phyloP scores from a whole-genome alignment of 1,140 invertebrate genomes.

The Anastatus disparis region DNA sequence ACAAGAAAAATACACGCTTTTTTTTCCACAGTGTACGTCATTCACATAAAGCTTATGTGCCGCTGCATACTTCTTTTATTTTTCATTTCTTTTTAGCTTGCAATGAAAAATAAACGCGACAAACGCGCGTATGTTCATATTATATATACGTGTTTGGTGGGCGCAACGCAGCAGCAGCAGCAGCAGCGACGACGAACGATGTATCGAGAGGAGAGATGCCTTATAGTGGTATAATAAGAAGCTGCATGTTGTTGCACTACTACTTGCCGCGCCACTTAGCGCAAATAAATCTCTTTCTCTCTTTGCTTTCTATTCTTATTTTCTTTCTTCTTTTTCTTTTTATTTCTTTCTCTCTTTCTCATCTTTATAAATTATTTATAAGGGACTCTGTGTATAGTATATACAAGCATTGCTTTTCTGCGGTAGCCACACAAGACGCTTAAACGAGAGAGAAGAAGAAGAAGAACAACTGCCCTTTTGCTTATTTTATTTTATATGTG shows the following conservation, averaged over 20 bases:
- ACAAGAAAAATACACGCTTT: no score
- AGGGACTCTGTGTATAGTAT: slow-evolving; percentile 12
- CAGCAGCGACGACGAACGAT: no score
- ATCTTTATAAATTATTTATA: slow-evolving; percentile 47
- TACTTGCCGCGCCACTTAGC: slow-evolving; percentile 38
- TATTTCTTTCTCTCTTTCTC: slow-evolving; percentile 7
- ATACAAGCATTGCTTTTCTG: neutral
- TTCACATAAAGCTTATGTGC: no score
- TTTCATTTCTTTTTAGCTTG: no score
- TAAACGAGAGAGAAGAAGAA: no score
- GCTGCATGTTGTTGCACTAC: neutral
- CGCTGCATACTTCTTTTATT: neutral
- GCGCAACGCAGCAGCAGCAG: no score
- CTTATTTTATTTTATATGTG: no score
- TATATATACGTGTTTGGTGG: neutral
- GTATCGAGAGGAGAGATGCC: no score
- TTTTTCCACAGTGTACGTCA: no score
- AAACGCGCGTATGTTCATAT: neutral
- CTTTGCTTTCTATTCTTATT: no score
- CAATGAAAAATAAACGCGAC: neutral
- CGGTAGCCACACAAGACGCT: slow-evolving; percentile 1
- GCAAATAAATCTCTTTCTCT: slow-evolving; percentile 44
- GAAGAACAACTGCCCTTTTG: no score
- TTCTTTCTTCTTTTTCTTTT: no score
- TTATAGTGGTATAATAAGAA: slow-evolving; percentile 4